Base-by-base conservation (phyloP, 1,140 invertebrate genomes). In the Drosophila jambulina region DNA sequence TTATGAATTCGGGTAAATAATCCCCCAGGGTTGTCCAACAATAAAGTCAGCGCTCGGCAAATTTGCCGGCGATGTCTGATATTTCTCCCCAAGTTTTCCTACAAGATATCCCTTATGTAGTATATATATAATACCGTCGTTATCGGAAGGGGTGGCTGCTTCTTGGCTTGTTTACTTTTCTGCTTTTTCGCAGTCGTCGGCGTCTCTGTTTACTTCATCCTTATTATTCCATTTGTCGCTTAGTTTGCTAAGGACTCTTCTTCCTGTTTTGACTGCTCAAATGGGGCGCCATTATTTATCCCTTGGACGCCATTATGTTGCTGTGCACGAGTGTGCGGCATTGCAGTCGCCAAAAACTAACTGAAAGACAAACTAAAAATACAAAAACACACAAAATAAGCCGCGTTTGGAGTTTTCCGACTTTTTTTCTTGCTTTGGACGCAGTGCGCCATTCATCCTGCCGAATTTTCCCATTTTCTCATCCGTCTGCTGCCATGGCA, bases 221-320 rank as follows among this genome's bases (percentile, higher is more conserved):
- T 74, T 74, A 72, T 74, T 74, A 74, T 74, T 74, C 70, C 70
- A 74, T 74, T 74, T 74, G 68, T 74, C 70, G 70, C 59, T 74
- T 74, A 74, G 67, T 49, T 74, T 59, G 71, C 67, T 60, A 51
- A 74, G 54, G 45, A 32, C 69, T 42, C 54, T 74, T 60, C 70
- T 74, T 74, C 70, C 68, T 72, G 70, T 74, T 74, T 74, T 74
- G 70, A 74, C 70, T 74, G 70, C 68, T 71, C 68, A 60, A 74
- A 72, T 51, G 70, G 69, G 54, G 23, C 45, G 70, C 70, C 70
- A 74, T 74, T 74, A 74, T 48, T 74, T 74, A 74, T 74, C 68
- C 70, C 67, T 51, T 72, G 70, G 68, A 74, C 70, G 70, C 69
- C 69, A 72, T 72, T 72, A 72, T 72, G 13, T 62, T 27, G 51